Base-by-base conservation (phyloP, 1,140 invertebrate species). In the Drosophila ohnishii region DNA sequence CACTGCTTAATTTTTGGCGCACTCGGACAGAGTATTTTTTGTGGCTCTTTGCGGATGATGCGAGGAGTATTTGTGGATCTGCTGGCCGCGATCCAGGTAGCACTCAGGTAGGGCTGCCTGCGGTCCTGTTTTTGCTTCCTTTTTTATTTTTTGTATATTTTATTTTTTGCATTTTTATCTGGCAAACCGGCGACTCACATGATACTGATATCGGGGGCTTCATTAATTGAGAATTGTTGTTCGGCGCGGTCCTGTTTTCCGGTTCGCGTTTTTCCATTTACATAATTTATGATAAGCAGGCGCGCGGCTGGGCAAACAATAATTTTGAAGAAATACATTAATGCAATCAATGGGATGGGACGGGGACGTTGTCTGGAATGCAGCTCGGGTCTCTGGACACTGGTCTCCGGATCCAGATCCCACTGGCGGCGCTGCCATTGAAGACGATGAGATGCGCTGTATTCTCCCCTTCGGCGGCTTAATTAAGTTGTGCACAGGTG, bases 281-380 rank as follows among this genome's bases (percentile, higher is more conserved):
- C 87, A 90, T 90, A 90, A 90, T 90, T 90, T 90, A 90, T 90
- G 87, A 90, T 90, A 90, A 90, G 87, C 87, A 90, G 87, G 80
- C 84, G 85, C 85, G 85, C 79, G 66, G 69, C 80, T 90, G 87
- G 77, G 87, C 87, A 86, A 90, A 90, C 87, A 90, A 90, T 90
- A 90, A 90, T 90, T 90, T 89, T 90, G 87, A 90, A 90, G 86
- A 86, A 90, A 86, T 90, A 90, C 86, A 90, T 90, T 90, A 90
- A 90, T 90, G 87, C 77, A 90, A 90, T 90, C 82, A 88, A 88
- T 89, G 69, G 69, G 25, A 55, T 61, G 61, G 55, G 19, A n/a
- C 2, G 34, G 81, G 70, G 77, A 80, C 74, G 79, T 64, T 79
- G 75, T 76, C 71, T 83, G 83, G 83, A 87, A 88, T 87, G 80